Evolutionary conservation across 2,113 vertebrate genomes (phyloP).

Genomic region (Myrmophylax atrothorax): DNA sequence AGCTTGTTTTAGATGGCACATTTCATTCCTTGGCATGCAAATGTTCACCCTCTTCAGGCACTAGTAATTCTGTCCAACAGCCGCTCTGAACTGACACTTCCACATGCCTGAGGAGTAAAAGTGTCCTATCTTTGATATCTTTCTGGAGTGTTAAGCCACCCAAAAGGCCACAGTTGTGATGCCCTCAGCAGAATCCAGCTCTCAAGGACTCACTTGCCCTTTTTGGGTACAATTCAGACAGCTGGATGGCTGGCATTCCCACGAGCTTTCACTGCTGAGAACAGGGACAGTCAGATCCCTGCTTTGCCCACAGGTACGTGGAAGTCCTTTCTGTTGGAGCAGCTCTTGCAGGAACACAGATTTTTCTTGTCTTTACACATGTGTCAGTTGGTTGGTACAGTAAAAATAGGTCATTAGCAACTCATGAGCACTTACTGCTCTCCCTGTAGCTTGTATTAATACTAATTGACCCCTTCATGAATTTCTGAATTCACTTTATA

Average conservation of each 20-base stretch:
- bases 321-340: neutral
- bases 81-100: neutral
- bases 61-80: neutral
- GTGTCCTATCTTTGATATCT: neutral
- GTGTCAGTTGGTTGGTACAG: neutral
- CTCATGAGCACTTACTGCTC: neutral
- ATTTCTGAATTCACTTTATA: neutral
- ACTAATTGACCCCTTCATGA: neutral
- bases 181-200: neutral
- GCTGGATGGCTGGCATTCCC: neutral
- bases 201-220: neutral
- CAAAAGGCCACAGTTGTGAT: neutral
- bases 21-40: neutral
- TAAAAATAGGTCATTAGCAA: neutral
- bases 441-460: neutral
- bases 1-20: neutral
- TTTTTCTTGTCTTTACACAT: neutral
- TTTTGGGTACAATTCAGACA: neutral
- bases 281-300: neutral
- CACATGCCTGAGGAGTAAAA: neutral
- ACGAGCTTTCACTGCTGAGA: neutral
- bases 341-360: neutral
- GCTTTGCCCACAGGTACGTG: fast-evolving
- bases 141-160: neutral
- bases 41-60: neutral